Conservation (phyloP, 2,113 vertebrate genomes). For the Ifrita kowaldi region DNA sequence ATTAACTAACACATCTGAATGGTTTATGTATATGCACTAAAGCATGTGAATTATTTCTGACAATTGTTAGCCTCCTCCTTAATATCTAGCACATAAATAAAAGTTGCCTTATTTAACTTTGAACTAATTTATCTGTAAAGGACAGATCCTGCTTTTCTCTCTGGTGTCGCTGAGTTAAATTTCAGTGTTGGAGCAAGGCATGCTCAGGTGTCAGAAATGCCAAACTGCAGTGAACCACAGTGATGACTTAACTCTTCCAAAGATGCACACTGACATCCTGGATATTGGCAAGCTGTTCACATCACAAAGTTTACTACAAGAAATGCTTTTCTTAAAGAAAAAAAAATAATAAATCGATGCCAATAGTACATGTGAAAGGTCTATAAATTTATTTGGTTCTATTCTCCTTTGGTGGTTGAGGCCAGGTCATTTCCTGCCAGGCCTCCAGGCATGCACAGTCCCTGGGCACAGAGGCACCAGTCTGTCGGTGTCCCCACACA, state of each 20-base stretch:
- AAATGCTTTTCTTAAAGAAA: background rate
- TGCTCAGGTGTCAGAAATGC: background rate
- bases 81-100: constrained; percentile 13
- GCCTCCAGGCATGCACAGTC: background rate
- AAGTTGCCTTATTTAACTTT: constrained; percentile 24
- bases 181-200: background rate
- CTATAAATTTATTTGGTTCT: background rate
- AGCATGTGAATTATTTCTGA: constrained; percentile 26
- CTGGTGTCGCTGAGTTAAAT: background rate
- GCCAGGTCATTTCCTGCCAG: background rate
- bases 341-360: background rate
- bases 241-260: background rate
- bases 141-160: background rate
- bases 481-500: rapidly evolving
- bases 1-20: constrained; percentile 46
- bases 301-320: background rate
- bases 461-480: background rate
- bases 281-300: background rate
- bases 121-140: constrained; percentile 23
- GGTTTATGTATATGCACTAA: constrained; percentile 40
- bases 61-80: background rate
- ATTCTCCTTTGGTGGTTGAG: background rate
- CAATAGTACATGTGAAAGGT: background rate
- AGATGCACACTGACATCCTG: background rate
- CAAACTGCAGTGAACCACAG: background rate